Percentiles rank a stretch among this genome's conserved stretches.
phyloP scores from a whole-genome alignment of 2,113 vertebrate species.

The Nycticebus coucang region DNA sequence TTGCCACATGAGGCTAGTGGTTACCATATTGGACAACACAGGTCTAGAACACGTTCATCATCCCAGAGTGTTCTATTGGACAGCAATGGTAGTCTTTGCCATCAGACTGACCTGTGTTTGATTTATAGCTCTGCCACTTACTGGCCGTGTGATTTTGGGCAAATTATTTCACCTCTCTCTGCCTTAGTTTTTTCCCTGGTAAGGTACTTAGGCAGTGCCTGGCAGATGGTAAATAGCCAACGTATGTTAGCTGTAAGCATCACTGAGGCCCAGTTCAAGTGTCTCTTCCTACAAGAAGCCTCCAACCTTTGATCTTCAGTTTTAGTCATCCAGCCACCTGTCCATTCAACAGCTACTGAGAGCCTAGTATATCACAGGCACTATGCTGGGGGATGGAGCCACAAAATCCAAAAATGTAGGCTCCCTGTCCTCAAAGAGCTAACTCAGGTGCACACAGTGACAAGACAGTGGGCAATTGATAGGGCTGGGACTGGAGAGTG shows the following conservation, averaged over 20 bases:
- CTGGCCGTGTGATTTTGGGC: neutral
- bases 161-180: neutral
- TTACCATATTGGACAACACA: rapidly evolving
- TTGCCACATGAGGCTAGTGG: neutral
- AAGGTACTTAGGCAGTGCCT: neutral
- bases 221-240: neutral
- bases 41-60: rapidly evolving
- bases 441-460: neutral
- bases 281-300: neutral
- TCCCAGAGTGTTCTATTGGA: rapidly evolving
- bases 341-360: neutral
- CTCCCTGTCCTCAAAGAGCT: neutral
- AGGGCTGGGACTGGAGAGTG: neutral
- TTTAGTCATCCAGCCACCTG: neutral
- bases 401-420: rapidly evolving
- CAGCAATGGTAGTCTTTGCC: rapidly evolving
- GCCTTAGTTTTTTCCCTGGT: neutral
- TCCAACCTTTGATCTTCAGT: neutral
- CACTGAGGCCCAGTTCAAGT: rapidly evolving
- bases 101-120: neutral
- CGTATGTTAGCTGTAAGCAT: rapidly evolving
- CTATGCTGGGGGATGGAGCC: neutral
- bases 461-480: neutral
- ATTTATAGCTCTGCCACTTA: neutral
- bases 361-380: rapidly evolving